Evolutionary conservation across 2,113 vertebrate genomes (phyloP).

Genomic region (Toxotes jaculatrix): DNA sequence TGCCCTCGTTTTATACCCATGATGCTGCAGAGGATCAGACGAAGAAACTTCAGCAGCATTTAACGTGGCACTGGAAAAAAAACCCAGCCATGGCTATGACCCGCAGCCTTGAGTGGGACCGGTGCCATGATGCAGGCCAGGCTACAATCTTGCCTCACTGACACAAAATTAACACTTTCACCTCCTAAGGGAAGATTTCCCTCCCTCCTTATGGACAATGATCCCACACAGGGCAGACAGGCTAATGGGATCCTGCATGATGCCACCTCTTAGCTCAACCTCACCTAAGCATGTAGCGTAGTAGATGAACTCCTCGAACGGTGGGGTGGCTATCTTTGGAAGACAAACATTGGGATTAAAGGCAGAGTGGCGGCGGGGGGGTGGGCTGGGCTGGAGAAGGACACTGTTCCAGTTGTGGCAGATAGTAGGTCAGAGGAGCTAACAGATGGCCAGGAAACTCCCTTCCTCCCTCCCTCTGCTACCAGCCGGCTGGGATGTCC

Average conservation of each 20-base stretch:
- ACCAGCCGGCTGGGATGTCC: slow-evolving; percentile 68
- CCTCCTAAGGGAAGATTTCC: slow-evolving; percentile 7
- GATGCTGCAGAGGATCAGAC: slow-evolving; percentile 41
- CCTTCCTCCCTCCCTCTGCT: slow-evolving; percentile 69
- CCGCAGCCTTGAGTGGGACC: slow-evolving; percentile 12
- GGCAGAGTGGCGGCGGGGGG: slow-evolving; percentile 25
- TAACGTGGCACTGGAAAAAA: slow-evolving; percentile 26
- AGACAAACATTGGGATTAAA: slow-evolving; percentile 85
- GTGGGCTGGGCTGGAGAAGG: slow-evolving; percentile 49
- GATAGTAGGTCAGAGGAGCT: slow-evolving; percentile 84
- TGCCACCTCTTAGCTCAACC: slow-evolving; percentile 8
- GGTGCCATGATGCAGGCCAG: not conserved
- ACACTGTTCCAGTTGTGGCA: slow-evolving; percentile 83
- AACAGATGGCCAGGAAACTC: slow-evolving; percentile 85
- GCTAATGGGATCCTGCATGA: slow-evolving; percentile 51
- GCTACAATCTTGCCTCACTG: not conserved
- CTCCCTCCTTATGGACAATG: not conserved
- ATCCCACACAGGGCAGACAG: slow-evolving; percentile 28
- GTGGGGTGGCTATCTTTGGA: slow-evolving; percentile 65
- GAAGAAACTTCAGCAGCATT: not conserved
- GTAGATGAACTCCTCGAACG: slow-evolving; percentile 24
- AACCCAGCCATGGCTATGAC: not conserved
- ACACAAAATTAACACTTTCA: slow-evolving; percentile 45
- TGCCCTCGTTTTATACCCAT: slow-evolving; percentile 56
- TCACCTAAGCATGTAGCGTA: slow-evolving; percentile 17